These are phyloP conservation scores for Amyelois transitella DNA, from an alignment of 1,140 invertebrate genomes.

Conservation along the genomic window DNA sequence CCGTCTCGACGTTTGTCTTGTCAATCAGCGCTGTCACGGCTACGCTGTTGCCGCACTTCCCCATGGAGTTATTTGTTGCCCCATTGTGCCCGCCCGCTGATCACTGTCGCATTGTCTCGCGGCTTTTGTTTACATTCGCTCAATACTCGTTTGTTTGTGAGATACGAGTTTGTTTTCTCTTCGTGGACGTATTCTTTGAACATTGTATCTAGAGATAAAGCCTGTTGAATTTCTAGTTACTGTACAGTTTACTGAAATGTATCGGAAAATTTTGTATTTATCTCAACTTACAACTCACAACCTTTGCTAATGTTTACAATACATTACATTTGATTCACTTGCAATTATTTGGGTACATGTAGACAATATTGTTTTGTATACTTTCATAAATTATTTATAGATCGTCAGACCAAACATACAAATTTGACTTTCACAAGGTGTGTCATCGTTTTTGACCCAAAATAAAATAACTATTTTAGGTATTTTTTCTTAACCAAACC, in stretches of 20 bases:
- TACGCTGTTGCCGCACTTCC: slow-evolving; percentile 42
- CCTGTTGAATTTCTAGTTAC: slow-evolving; percentile 31
- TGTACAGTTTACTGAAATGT: slow-evolving; percentile 5
- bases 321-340: too few relatives aligned
- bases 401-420: too few relatives aligned
- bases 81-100: slow-evolving; percentile 54
- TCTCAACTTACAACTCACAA: background rate
- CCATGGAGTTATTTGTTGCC: slow-evolving; percentile 59
- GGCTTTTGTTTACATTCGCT: slow-evolving; percentile 58
- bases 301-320: too few relatives aligned
- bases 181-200: slow-evolving; percentile 27
- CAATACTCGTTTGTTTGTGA: slow-evolving; percentile 47
- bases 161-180: slow-evolving; percentile 38
- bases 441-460: too few relatives aligned
- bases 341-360: too few relatives aligned
- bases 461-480: too few relatives aligned
- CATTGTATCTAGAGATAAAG: slow-evolving; percentile 25
- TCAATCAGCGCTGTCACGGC: slow-evolving; percentile 50
- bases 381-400: too few relatives aligned
- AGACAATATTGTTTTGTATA: too few relatives aligned
- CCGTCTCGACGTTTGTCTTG: slow-evolving; percentile 57
- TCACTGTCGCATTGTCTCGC: slow-evolving; percentile 59
- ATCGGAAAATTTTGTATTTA: slow-evolving; percentile 5
- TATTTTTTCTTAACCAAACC: too few relatives aligned
- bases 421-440: too few relatives aligned